phyloP scores from a whole-genome alignment of 2,797 vertebrate species.

The Thaleichthys pacificus region DNA sequence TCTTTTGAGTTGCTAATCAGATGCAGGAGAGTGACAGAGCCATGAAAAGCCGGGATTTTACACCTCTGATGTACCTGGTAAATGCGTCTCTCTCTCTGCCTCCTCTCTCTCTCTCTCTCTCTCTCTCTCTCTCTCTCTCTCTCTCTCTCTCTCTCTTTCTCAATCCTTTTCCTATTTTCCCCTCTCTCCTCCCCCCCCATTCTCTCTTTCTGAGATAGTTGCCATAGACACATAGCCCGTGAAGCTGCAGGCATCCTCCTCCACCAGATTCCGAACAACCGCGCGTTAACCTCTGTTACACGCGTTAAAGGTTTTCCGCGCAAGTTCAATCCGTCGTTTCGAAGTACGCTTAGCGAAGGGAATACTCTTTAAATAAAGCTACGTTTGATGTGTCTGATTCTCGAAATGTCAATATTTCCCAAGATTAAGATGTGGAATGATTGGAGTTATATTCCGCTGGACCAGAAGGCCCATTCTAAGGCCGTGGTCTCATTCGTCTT shows the following conservation, averaged over 20 bases:
- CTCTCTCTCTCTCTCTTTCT: background rate
- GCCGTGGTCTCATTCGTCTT: background rate
- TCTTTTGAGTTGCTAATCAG: slow-evolving; percentile 52
- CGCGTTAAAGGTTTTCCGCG: slow-evolving; percentile 5
- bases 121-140: background rate
- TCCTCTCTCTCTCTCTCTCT: background rate
- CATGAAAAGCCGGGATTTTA: slow-evolving; percentile 32
- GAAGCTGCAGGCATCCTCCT: slow-evolving; percentile 13
- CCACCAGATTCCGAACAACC: background rate
- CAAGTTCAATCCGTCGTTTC: slow-evolving; percentile 12
- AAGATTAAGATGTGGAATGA: slow-evolving; percentile 3
- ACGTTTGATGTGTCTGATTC: slow-evolving; percentile 29
- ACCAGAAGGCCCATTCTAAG: background rate
- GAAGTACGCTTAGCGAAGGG: slow-evolving; percentile 19
- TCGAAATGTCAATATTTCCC: slow-evolving; percentile 28
- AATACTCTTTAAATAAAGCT: slow-evolving; percentile 14
- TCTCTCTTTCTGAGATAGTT: slow-evolving; percentile 23
- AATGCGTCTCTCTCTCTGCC: slow-evolving; percentile 14
- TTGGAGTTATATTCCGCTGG: slow-evolving; percentile 16
- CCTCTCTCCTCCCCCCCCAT: background rate
- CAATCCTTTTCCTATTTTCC: background rate
- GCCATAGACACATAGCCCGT: slow-evolving; percentile 49
- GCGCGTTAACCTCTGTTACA: background rate
- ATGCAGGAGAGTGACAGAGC: slow-evolving; percentile 28
- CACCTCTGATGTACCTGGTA: slow-evolving; percentile 50